Conservation (phyloP, 1,140 invertebrate genomes). For the Drosophila quadrilineata region DNA sequence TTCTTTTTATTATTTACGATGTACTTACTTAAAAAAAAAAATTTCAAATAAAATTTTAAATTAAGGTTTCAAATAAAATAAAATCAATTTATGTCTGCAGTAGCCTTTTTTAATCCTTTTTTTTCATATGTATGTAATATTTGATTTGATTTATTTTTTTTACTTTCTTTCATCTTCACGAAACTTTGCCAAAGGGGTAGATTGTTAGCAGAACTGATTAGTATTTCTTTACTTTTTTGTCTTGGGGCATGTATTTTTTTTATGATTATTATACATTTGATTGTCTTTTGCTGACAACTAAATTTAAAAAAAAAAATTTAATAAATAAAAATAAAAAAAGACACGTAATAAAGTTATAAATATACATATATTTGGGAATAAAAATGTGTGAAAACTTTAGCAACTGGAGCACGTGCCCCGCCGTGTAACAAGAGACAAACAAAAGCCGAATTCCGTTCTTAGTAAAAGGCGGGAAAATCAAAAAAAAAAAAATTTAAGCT, state of each 20-base stretch:
- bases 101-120: background rate
- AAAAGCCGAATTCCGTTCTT: background rate
- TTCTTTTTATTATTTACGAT: no score
- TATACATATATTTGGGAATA: background rate
- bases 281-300: conserved; percentile 19
- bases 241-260: conserved; percentile 48
- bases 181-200: no score
- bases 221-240: conserved; percentile 1
- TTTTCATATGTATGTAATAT: no score
- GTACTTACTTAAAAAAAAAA: no score
- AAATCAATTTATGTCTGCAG: no score
- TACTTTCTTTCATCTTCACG: background rate
- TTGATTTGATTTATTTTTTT: background rate
- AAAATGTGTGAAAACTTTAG: no score
- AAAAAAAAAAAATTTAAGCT: conserved; percentile 43
- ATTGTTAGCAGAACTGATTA: conserved; percentile 7
- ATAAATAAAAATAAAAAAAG: conserved; percentile 6
- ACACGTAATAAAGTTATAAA: no score
- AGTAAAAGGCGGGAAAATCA: background rate
- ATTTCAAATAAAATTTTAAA: no score
- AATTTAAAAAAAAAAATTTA: conserved; percentile 7
- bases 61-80: no score
- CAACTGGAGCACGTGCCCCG: conserved; percentile 59
- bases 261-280: conserved; percentile 58
- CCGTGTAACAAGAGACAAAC: background rate